phyloP scores from a whole-genome alignment of 2,888 invertebrate species.

The Caenorhabditis parvicauda region DNA sequence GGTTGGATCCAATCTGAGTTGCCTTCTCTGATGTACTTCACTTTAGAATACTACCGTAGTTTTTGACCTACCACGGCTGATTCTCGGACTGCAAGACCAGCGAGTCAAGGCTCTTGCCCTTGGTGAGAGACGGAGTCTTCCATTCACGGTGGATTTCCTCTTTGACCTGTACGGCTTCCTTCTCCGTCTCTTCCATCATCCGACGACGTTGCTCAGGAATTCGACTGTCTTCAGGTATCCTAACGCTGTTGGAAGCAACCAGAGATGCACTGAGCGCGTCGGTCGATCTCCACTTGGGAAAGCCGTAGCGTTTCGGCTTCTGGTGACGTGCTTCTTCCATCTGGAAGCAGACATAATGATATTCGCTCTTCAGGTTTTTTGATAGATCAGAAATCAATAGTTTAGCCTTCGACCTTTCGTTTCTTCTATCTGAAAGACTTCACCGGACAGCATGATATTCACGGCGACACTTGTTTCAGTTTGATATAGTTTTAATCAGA shows the following conservation, averaged over 20 bases:
- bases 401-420: no score
- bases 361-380: no score
- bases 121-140: conserved; percentile 17
- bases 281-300: conserved; percentile 53
- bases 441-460: no score
- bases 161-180: conserved; percentile 38
- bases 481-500: no score
- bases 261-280: conserved; percentile 55
- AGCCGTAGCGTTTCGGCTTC: conserved; percentile 38
- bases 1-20: no score
- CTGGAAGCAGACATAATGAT: conserved; percentile 15
- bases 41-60: background rate
- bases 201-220: conserved; percentile 43
- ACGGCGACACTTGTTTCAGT: no score
- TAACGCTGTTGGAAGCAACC: conserved; percentile 50
- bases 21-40: no score
- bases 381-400: no score
- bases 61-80: conserved; percentile 16
- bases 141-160: conserved; percentile 27
- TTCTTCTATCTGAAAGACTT: background rate
- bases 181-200: conserved; percentile 48
- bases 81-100: conserved; percentile 31
- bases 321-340: conserved; percentile 23
- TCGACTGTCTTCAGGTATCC: conserved; percentile 45
- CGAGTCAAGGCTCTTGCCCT: conserved; percentile 40